Evolutionary conservation across 2,797 vertebrate genomes (phyloP).

Genomic region (Pantherophis alleghaniensis): DNA sequence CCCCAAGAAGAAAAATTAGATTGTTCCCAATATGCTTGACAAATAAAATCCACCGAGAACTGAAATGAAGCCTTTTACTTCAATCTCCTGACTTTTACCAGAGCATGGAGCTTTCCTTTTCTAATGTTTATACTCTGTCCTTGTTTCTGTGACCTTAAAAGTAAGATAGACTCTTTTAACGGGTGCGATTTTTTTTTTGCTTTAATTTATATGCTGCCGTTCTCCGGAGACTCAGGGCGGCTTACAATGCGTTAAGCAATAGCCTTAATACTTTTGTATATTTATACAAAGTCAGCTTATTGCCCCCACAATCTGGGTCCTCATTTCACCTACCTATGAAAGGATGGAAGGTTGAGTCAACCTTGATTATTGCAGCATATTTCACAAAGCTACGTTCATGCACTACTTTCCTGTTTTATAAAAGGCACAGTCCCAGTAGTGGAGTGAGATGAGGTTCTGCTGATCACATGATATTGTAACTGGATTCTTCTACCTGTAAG

Average conservation of each 20-base stretch:
- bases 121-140: conserved; percentile 3
- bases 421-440: neutral
- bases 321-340: too few relatives aligned
- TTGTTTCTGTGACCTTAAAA: too few relatives aligned
- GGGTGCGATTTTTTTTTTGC: neutral
- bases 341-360: too few relatives aligned
- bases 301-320: too few relatives aligned
- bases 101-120: conserved; percentile 13
- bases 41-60: conserved; percentile 48
- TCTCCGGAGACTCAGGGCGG: too few relatives aligned
- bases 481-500: neutral
- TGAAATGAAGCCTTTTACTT: conserved; percentile 44
- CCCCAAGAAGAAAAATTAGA: conserved; percentile 47
- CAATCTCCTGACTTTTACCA: conserved; percentile 33
- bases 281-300: too few relatives aligned
- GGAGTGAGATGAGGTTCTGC: neutral
- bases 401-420: neutral
- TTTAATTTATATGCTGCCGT: too few relatives aligned
- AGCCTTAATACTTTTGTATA: too few relatives aligned
- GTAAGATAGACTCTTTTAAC: conserved; percentile 10
- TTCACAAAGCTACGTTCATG: conserved; percentile 7
- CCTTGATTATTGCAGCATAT: conserved; percentile 6
- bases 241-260: too few relatives aligned
- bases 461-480: neutral
- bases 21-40: conserved; percentile 29